Base-by-base conservation (phyloP, 1,140 invertebrate species). In the Pygmarrhopalites habei region DNA sequence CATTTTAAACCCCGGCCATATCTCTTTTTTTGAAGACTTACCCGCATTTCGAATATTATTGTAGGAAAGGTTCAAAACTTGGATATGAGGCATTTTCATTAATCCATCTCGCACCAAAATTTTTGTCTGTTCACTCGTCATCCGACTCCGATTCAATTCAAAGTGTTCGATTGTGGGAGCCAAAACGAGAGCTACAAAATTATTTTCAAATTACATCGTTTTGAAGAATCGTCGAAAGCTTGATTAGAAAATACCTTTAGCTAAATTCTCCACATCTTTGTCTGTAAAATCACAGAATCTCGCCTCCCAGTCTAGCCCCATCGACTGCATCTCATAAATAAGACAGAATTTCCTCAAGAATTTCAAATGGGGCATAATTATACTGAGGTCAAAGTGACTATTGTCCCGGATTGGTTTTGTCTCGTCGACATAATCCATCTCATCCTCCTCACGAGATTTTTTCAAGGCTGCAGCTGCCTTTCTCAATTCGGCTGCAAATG, bases 91-190 rank as follows among this genome's bases (percentile, higher is more conserved):
- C 64, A 71, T 66, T 21, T 64, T 23, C 14, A 66, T 29, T 0
- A 71, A 39, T 14, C 66, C 69, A 39, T 68, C 64, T 10, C 66
- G 43, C 12, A 68, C 59, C 15, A 71, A 58, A n/a, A 65, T 59
- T 57, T 66, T 68, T 14, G 56, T 57, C 35, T 66, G 64, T 35
- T 66, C 64, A 14, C 35, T 61, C 21, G 55, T 66, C 44, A 71
- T 51, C 5, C 63, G 60, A 47, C 64, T 64, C 32, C 64, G 61
- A 25, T 62, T 58, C 21, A 68, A 32, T 43, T 71, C 66, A 19
- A 71, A 64, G 10, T 41, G 58, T 41, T 65, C 60, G 7, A 70
- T 59, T 7, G 51, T 43, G 0, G 58, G 61, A 10, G 51, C 25
- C 0, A 29, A 30, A 2, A n/a, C 44, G 44, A 41, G 28, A 23